phyloP scores from a whole-genome alignment of 2,113 vertebrate genomes.

The Okapia johnstoni region DNA sequence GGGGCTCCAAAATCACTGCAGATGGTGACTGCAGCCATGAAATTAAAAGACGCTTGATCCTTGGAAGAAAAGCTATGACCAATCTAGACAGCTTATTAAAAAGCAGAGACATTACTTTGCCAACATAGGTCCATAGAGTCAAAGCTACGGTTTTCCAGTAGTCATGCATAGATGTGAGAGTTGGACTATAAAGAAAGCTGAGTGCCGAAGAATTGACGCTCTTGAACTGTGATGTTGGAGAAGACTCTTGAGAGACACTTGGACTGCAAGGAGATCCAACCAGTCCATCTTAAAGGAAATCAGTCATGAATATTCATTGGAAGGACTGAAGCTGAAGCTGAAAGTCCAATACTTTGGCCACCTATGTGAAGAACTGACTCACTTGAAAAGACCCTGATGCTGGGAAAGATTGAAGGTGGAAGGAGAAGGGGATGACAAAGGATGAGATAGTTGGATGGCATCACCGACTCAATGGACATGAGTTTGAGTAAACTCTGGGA shows the following conservation, averaged over 20 bases:
- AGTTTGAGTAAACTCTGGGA: neutral
- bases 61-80: neutral
- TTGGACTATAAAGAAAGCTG: neutral
- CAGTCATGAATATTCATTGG: neutral
- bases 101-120: neutral
- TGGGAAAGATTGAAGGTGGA: neutral
- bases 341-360: neutral
- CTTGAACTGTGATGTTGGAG: neutral
- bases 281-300: neutral
- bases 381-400: neutral
- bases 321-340: neutral
- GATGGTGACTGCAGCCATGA: neutral
- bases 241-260: neutral
- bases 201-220: neutral
- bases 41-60: neutral
- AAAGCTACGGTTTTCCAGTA: neutral
- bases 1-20: neutral
- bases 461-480: neutral
- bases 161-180: neutral
- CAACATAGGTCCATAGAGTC: neutral
- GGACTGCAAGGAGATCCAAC: neutral
- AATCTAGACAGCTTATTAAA: neutral
- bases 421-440: neutral
- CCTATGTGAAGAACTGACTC: neutral
- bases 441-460: neutral